Percentiles rank a stretch among this genome's conserved stretches.
Evolutionary conservation across 2,113 vertebrate genomes (phyloP).

Genomic region (Edolisoma coerulescens): DNA sequence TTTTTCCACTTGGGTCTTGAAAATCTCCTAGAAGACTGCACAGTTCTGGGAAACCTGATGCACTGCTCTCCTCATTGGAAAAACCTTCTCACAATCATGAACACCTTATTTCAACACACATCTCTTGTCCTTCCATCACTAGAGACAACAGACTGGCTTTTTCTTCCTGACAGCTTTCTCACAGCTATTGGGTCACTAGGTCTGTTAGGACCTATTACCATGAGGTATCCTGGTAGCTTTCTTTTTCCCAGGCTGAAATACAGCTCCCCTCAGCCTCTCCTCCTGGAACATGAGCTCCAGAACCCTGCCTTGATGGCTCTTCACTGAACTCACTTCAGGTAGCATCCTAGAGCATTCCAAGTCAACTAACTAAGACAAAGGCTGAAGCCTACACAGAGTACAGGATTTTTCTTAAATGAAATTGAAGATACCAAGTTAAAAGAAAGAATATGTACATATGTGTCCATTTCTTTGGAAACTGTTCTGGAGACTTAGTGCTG

Average conservation of each 20-base stretch:
- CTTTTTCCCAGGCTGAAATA: neutral
- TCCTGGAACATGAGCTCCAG: neutral
- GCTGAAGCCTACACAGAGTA: neutral
- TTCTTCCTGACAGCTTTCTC: neutral
- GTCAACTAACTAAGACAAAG: neutral
- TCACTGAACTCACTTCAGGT: neutral
- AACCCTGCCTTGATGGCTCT: neutral
- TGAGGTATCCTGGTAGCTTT: neutral
- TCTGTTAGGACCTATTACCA: neutral
- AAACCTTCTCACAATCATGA: neutral
- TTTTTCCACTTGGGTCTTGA: neutral
- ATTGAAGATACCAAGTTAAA: neutral
- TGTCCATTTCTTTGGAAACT: neutral
- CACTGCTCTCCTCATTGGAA: neutral
- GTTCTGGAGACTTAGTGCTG: neutral
- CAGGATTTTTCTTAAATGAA: neutral
- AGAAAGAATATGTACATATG: neutral
- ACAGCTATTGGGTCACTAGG: neutral
- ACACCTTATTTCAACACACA: neutral
- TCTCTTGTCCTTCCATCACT: neutral
- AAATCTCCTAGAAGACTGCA: neutral
- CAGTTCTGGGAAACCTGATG: neutral
- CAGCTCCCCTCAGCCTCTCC: neutral
- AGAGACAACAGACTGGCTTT: neutral
- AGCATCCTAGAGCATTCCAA: neutral